These are phyloP conservation scores for Zaprionus capensis DNA, from an alignment of 1,140 invertebrate genomes.

Conservation along the genomic window DNA sequence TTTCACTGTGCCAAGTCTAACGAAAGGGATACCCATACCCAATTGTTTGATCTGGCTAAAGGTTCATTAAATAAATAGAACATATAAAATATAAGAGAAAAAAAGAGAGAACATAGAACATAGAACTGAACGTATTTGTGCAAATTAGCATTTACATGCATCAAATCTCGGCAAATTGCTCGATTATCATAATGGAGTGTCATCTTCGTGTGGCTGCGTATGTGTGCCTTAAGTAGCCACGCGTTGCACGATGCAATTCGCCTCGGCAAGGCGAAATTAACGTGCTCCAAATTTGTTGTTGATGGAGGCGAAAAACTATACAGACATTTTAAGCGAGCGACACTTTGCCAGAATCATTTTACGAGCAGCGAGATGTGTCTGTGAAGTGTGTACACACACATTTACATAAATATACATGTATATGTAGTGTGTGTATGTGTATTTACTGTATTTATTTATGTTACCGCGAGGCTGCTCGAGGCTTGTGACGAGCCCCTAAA, in stretches of 20 bases:
- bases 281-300: background rate
- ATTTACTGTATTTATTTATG: conserved; percentile 1
- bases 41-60: background rate
- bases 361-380: background rate
- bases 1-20: background rate
- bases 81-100: background rate
- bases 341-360: conserved; percentile 2
- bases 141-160: background rate
- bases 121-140: background rate
- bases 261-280: background rate
- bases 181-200: background rate
- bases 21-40: background rate
- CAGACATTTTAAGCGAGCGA: background rate
- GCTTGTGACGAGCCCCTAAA: conserved; percentile 65
- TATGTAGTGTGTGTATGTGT: background rate
- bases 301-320: background rate
- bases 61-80: background rate
- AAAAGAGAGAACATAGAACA: background rate
- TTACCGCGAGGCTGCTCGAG: background rate
- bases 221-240: background rate
- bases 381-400: background rate
- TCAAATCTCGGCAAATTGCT: background rate
- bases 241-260: conserved; percentile 1
- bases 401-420: background rate
- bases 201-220: background rate